Evolutionary conservation across 2,113 vertebrate species (phyloP).

Genomic region (Oxygymnocypris stewartii): DNA sequence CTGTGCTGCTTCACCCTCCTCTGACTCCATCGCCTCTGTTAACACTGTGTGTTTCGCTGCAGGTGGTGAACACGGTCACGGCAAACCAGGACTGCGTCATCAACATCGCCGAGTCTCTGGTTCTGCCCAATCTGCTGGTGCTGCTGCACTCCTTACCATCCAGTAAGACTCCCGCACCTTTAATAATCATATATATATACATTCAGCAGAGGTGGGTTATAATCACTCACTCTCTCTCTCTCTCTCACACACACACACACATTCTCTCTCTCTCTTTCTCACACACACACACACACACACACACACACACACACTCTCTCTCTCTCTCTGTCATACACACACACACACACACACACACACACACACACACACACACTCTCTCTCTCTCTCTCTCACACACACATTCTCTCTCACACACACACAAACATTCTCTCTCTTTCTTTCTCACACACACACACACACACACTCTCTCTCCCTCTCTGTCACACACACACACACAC

Average conservation of each 20-base stretch:
- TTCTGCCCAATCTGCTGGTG: conserved; percentile 91
- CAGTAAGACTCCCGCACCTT: conserved; percentile 75
- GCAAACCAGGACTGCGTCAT: conserved; percentile 96
- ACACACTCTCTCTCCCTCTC: too few relatives aligned
- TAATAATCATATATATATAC: too few relatives aligned
- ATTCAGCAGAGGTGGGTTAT: neutral
- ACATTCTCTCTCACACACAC: conserved; percentile 93
- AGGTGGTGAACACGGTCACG: conserved; percentile 98
- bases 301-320: too few relatives aligned
- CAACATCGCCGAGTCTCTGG: conserved; percentile 94
- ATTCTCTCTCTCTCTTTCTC: conserved; percentile 68
- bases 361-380: too few relatives aligned
- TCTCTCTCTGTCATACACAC: too few relatives aligned
- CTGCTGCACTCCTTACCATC: conserved; percentile 95
- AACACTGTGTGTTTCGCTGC: conserved; percentile 9
- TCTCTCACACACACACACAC: conserved; percentile 85
- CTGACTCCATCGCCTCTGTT: neutral
- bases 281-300: conserved; percentile 90
- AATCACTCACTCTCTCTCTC: neutral
- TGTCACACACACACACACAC: too few relatives aligned
- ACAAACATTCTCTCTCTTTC: conserved; percentile 63
- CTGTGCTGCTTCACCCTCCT: neutral
- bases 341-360: too few relatives aligned
- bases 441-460: too few relatives aligned
- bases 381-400: too few relatives aligned